Percentiles rank a stretch among this genome's conserved stretches.
Evolutionary conservation across 2,888 invertebrate species (phyloP).

Genomic region (Phaonia tiefii): DNA sequence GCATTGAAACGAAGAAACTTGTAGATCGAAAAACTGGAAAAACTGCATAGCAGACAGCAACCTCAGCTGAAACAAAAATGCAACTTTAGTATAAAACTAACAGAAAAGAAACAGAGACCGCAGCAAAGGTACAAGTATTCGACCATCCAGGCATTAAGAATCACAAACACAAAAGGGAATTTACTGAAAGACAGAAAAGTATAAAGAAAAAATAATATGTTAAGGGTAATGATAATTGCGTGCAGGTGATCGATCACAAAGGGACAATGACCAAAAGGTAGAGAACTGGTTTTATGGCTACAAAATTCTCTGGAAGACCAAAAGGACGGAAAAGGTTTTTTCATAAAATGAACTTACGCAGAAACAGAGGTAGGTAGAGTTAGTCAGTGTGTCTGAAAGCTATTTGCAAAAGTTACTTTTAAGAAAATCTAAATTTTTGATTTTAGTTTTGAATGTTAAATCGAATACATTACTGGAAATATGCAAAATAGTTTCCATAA

Average conservation of each 20-base stretch:
- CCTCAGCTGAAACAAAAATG: constrained; percentile 18
- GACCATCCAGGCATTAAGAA: constrained; percentile 1
- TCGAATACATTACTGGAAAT: too few species aligned
- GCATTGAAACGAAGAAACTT: background rate
- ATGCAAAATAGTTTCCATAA: too few species aligned
- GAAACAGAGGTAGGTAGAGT: too few species aligned
- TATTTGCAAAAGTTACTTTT: too few species aligned
- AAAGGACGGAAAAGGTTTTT: too few species aligned
- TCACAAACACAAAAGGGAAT: constrained; percentile 16
- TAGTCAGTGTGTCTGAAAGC: too few species aligned
- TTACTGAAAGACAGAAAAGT: constrained; percentile 18
- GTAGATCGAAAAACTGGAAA: constrained; percentile 60
- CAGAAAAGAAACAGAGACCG: constrained; percentile 34
- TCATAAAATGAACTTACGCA: too few species aligned
- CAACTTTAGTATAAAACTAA: constrained; percentile 18
- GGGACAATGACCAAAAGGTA: constrained; percentile 59
- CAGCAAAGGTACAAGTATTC: constrained; percentile 39
- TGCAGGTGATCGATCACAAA: constrained; percentile 62
- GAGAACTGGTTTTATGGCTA: constrained; percentile 57
- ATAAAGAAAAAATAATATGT: constrained; percentile 28
- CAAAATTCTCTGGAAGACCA: too few species aligned
- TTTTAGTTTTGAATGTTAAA: too few species aligned
- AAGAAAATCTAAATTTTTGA: too few species aligned
- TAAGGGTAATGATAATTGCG: background rate
- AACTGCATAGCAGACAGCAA: constrained; percentile 54